phyloP scores from a whole-genome alignment of 2,888 invertebrate genomes.

The Eudemis profundana region DNA sequence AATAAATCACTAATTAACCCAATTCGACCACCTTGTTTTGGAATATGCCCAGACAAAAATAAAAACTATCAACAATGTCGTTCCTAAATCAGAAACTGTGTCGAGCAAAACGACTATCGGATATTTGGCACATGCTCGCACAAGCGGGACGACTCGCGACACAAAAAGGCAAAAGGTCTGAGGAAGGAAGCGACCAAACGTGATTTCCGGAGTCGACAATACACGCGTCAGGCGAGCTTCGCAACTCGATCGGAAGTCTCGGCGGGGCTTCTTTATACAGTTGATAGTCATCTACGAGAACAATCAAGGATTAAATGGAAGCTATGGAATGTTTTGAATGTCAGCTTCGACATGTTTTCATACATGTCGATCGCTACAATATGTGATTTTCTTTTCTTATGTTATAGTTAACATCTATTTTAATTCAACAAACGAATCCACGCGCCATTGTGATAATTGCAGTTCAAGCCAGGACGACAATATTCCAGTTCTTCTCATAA shows the following conservation, averaged over 20 bases:
- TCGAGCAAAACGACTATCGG: slow-evolving; percentile 24
- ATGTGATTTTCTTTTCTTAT: too few relatives aligned
- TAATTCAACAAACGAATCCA: too few relatives aligned
- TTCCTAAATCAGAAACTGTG: slow-evolving; percentile 21
- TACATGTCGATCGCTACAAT: too few relatives aligned
- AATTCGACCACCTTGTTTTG: not conserved
- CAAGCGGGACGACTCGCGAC: slow-evolving; percentile 39
- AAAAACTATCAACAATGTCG: slow-evolving; percentile 7
- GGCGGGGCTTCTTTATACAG: slow-evolving; percentile 35
- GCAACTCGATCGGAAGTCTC: slow-evolving; percentile 65
- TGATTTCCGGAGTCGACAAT: slow-evolving; percentile 65
- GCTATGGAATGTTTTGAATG: not conserved
- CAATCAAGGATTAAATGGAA: slow-evolving; percentile 9
- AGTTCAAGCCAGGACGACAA: too few relatives aligned
- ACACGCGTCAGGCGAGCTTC: slow-evolving; percentile 55
- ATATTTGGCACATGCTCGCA: slow-evolving; percentile 43
- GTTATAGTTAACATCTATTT: too few relatives aligned
- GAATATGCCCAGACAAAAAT: slow-evolving; percentile 6
- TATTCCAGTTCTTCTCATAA: too few relatives aligned
- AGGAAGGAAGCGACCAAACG: slow-evolving; percentile 69
- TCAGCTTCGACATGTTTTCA: not conserved
- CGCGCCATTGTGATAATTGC: too few relatives aligned
- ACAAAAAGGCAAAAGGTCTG: slow-evolving; percentile 58
- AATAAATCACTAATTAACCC: too few relatives aligned
- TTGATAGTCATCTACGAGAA: slow-evolving; percentile 21